Base-by-base conservation (phyloP, 2,888 invertebrate genomes). In the Reticulitermes lucifugus region DNA sequence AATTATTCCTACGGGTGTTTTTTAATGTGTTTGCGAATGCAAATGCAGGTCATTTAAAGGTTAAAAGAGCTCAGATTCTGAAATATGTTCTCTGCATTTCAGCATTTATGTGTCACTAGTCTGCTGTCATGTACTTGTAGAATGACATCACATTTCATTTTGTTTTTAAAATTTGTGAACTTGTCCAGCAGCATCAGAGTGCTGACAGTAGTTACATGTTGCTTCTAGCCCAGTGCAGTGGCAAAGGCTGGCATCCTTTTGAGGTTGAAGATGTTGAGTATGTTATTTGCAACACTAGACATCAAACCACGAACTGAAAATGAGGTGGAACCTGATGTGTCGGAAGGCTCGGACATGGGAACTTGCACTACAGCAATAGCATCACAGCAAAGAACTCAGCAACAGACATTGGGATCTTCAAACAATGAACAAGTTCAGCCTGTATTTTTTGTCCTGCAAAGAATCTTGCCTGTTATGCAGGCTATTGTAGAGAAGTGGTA, bases 251-350 rank as follows among this genome's bases (percentile, higher is more conserved):
- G 92, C 21, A 91, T 95, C 75, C 91, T 93, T 77, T 93, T 94
- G 87, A 93, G 94, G 84, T 90, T 96, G 77, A 95, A 94, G 89
- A 94, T 96, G 93, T 91, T 95, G 70, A 93, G 94, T 0, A 93
- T 94, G 90, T 91, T 95, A 88, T 93, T 95, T 90, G 91, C 93
- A 84, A 93, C 94, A 83, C 90, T 95, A 3, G 93, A 94, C 87
- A 92, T 92, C 22, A 89, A 90, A 70, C 88, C 88, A 10, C 88
- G 88, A n/a, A 87, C 88, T 10, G 10, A 91, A 91, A 86, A 89
- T 83, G 88, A 82, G 77, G 70, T 92, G 75, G 90, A 90, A 71
- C 91, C 91, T 46, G 46, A 90, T 89, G 88, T 89, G 89, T 81
- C 81, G 46, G 81, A 81, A 25, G 81, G 81, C 12, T 81, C 81